Conservation (phyloP, 2,113 vertebrate genomes). For the Prietella phreatophila region DNA sequence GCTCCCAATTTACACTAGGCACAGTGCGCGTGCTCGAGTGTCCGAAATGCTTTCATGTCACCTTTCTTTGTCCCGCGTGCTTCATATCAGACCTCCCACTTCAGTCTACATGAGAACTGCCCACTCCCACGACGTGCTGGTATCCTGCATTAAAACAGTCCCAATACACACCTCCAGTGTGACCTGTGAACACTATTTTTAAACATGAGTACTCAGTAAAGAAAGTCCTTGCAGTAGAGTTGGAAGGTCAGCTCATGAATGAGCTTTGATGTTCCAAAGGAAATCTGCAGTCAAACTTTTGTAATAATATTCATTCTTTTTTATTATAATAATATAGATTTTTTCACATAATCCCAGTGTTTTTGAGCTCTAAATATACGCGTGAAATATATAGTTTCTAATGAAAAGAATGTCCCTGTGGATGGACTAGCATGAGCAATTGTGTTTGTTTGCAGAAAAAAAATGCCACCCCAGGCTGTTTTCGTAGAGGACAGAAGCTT, state of each 20-base stretch:
- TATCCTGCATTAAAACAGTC: neutral
- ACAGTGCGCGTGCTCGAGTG: neutral
- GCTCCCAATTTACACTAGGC: neutral
- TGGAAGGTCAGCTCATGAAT: slow-evolving; percentile 75
- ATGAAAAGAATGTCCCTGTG: slow-evolving; percentile 77
- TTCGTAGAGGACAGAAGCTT: slow-evolving; percentile 55
- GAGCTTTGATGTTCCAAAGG: slow-evolving; percentile 71
- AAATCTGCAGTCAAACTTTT: slow-evolving; percentile 71
- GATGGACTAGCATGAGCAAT: slow-evolving; percentile 65
- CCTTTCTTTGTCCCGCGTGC: slow-evolving; percentile 3
- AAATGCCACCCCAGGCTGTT: slow-evolving; percentile 73
- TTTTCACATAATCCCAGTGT: slow-evolving; percentile 72
- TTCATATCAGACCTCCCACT: neutral
- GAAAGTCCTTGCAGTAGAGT: slow-evolving; percentile 73
- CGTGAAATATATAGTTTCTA: slow-evolving; percentile 73
- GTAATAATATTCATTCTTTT: slow-evolving; percentile 74
- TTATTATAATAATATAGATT: neutral
- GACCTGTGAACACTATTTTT: neutral
- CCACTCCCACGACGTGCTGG: neutral
- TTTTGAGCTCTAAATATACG: slow-evolving; percentile 75
- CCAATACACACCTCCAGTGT: neutral
- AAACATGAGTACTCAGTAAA: slow-evolving; percentile 56
- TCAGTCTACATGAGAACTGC: neutral
- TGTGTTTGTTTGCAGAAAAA: slow-evolving; percentile 74
- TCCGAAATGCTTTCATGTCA: neutral